phyloP scores from a whole-genome alignment of 2,797 vertebrate species.

The Lacerta viridis region DNA sequence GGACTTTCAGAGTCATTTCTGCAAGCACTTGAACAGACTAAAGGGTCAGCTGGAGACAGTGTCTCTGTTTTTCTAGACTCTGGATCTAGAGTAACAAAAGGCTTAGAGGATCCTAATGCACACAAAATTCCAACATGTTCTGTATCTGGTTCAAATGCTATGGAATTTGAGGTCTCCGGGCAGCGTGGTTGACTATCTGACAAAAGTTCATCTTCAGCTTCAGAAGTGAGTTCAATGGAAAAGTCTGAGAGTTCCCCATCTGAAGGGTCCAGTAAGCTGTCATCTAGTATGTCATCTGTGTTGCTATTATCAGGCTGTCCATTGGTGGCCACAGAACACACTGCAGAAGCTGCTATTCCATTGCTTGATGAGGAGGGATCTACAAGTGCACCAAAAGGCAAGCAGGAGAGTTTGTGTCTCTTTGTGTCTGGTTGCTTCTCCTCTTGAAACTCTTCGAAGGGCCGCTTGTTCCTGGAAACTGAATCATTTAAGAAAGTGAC shows the following conservation, averaged over 20 bases:
- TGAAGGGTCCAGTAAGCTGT: constrained; percentile 73
- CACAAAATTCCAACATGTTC: constrained; percentile 21
- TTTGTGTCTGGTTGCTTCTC: constrained; percentile 28
- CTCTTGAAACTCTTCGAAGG: constrained; percentile 40
- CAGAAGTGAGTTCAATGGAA: constrained; percentile 72
- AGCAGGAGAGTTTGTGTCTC: constrained; percentile 47
- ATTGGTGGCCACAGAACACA: constrained; percentile 40
- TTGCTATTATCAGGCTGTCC: constrained; percentile 59
- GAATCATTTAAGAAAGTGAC: constrained; percentile 42
- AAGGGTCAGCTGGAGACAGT: neutral
- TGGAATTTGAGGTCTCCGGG: constrained; percentile 14
- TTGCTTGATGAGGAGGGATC: constrained; percentile 52
- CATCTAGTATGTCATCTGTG: constrained; percentile 66
- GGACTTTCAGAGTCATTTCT: rapidly evolving
- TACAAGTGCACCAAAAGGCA: constrained; percentile 41
- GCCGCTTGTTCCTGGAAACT: constrained; percentile 50
- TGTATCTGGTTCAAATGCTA: neutral
- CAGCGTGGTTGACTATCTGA: constrained; percentile 65
- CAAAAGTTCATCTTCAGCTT: constrained; percentile 78
- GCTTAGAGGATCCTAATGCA: neutral
- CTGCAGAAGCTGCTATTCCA: constrained; percentile 5
- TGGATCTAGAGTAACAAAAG: neutral
- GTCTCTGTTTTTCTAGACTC: neutral
- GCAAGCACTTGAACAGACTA: neutral
- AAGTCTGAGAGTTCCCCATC: constrained; percentile 70